Percentiles rank a stretch among this genome's conserved stretches.
phyloP scores from a whole-genome alignment of 2,113 vertebrate species.

The Nicator chloris region DNA sequence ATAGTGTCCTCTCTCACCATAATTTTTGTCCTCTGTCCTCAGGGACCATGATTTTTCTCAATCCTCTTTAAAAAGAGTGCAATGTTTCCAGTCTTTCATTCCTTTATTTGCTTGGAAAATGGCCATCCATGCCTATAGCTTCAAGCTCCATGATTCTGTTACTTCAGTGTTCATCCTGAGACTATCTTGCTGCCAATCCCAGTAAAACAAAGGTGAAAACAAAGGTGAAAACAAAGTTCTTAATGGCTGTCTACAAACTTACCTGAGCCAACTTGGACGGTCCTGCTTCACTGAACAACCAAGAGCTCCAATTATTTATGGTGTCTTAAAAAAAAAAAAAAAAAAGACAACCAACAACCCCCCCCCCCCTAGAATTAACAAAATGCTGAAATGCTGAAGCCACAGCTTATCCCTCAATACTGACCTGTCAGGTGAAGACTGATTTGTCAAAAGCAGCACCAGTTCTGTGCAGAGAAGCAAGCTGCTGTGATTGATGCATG shows the following conservation, averaged over 20 bases:
- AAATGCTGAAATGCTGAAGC: neutral
- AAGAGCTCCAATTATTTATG: neutral
- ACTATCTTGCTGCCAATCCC: neutral
- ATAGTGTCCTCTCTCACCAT: neutral
- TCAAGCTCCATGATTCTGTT: neutral
- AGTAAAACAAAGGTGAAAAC: neutral
- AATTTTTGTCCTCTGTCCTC: neutral
- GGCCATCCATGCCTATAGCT: neutral
- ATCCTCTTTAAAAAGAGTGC: neutral
- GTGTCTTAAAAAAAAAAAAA: neutral
- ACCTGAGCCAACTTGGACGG: neutral
- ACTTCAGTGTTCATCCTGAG: neutral
- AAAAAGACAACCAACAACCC: too few relatives aligned
- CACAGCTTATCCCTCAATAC: neutral
- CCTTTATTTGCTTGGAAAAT: neutral
- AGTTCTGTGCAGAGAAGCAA: neutral
- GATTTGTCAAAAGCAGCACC: neutral
- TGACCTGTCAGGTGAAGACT: neutral
- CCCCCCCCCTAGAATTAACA: neutral
- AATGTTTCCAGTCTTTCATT: neutral
- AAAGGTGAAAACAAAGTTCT: neutral
- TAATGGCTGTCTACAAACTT: neutral
- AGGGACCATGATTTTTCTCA: neutral
- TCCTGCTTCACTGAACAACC: neutral
- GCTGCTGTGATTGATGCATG: neutral